Percentiles rank a stretch among this genome's conserved stretches.
Evolutionary conservation across 2,888 invertebrate genomes (phyloP).

Genomic region (Idaea dimidiata): DNA sequence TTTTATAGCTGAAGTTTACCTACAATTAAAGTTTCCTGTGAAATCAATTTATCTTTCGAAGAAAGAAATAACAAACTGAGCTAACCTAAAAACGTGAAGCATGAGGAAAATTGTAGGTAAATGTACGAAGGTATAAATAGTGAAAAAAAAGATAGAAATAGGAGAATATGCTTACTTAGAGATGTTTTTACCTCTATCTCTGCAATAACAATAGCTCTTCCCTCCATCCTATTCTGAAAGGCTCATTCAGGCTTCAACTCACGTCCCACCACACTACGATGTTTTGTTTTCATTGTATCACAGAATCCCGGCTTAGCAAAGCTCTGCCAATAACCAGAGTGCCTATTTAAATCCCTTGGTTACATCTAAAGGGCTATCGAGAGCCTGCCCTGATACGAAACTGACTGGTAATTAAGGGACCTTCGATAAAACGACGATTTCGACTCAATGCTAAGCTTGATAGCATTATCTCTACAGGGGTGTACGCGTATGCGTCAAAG

Average conservation of each 20-base stretch:
- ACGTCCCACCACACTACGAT: neutral
- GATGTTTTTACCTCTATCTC: neutral
- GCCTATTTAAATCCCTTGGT: neutral
- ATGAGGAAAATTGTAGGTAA: too few species aligned
- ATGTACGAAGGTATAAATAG: too few species aligned
- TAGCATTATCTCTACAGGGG: too few species aligned
- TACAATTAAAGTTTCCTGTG: too few species aligned
- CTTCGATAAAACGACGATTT: too few species aligned
- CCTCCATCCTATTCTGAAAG: neutral
- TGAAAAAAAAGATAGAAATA: too few species aligned
- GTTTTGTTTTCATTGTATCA: conserved; percentile 1
- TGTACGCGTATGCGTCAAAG: too few species aligned
- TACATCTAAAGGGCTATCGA: neutral
- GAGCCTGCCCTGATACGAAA: neutral
- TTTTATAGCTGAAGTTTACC: too few species aligned
- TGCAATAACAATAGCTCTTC: neutral
- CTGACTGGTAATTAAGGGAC: neutral
- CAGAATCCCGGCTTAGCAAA: neutral
- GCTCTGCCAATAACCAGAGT: neutral
- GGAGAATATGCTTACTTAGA: neutral
- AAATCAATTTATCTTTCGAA: too few species aligned
- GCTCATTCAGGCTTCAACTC: neutral
- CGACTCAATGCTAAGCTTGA: too few species aligned
- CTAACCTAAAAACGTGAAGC: too few species aligned
- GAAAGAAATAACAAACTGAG: too few species aligned